These are phyloP conservation scores for Metellina segmentata DNA, from an alignment of 2,888 invertebrate species.

Conservation along the genomic window DNA sequence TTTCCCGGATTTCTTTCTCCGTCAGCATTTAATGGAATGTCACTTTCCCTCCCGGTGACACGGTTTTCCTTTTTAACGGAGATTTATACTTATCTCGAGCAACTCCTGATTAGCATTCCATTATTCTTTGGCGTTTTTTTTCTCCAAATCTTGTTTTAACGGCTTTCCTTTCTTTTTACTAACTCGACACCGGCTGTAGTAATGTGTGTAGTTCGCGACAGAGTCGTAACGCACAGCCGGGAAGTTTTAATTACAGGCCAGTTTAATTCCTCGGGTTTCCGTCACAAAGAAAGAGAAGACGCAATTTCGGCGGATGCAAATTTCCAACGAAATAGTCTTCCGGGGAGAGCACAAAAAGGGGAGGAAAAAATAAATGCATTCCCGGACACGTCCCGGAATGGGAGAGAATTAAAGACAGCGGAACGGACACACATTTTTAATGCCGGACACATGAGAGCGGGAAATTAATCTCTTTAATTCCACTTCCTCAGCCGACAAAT, in stretches of 20 bases:
- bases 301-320: conserved; percentile 10
- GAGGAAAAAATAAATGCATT: background rate
- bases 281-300: background rate
- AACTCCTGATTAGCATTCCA: conserved; percentile 56
- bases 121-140: conserved; percentile 6
- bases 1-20: conserved; percentile 27
- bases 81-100: conserved; percentile 29
- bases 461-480: conserved; percentile 38
- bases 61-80: conserved; percentile 34
- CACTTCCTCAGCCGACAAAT: conserved; percentile 9
- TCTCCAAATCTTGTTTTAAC: conserved; percentile 28
- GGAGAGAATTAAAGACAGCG: conserved; percentile 1
- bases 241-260: conserved; percentile 40
- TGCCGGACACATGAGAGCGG: background rate
- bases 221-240: background rate
- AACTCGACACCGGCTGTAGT: background rate
- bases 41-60: conserved; percentile 35
- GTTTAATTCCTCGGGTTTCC: conserved; percentile 20
- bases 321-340: conserved; percentile 7
- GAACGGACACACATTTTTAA: conserved; percentile 25
- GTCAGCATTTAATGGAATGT: conserved; percentile 57
- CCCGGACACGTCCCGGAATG: background rate
- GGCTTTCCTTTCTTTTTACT: background rate
- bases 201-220: background rate
- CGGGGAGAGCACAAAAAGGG: background rate